Percentiles rank a stretch among this genome's conserved stretches.
Evolutionary conservation across 2,797 vertebrate genomes (phyloP).

Genomic region (Girardinus metallicus): DNA sequence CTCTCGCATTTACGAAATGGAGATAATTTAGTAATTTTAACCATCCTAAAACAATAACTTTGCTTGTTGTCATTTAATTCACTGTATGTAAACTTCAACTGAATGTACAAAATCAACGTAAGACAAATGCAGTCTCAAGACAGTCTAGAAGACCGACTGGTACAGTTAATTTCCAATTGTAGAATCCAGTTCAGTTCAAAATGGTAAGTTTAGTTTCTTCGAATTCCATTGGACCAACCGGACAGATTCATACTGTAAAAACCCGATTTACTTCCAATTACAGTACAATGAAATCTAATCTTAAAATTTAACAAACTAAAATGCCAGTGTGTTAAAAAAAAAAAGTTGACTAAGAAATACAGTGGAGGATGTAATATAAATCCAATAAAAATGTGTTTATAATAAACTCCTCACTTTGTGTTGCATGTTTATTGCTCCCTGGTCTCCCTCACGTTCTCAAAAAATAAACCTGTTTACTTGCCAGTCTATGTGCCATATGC

Average conservation of each 20-base stretch:
- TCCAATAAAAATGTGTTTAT: background rate
- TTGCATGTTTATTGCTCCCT: background rate
- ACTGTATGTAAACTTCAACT: background rate
- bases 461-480: slow-evolving; percentile 18
- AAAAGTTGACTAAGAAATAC: background rate
- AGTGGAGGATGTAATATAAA: background rate
- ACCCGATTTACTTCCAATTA: background rate
- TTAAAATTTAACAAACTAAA: too few species aligned
- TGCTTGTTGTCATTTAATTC: background rate
- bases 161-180: background rate
- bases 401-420: background rate
- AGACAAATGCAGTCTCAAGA: background rate
- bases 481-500: slow-evolving; percentile 6
- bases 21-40: background rate
- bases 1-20: too few species aligned
- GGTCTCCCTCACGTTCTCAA: background rate
- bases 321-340: background rate
- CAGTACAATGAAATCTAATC: background rate
- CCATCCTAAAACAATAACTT: background rate
- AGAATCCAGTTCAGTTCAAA: background rate
- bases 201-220: background rate
- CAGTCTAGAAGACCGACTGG: background rate
- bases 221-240: background rate
- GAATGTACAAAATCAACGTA: background rate
- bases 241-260: background rate